Evolutionary conservation across 2,888 invertebrate genomes (phyloP), one percentile per base, ranked within the genome.

Genomic region (Agrotis exclamationis): DNA sequence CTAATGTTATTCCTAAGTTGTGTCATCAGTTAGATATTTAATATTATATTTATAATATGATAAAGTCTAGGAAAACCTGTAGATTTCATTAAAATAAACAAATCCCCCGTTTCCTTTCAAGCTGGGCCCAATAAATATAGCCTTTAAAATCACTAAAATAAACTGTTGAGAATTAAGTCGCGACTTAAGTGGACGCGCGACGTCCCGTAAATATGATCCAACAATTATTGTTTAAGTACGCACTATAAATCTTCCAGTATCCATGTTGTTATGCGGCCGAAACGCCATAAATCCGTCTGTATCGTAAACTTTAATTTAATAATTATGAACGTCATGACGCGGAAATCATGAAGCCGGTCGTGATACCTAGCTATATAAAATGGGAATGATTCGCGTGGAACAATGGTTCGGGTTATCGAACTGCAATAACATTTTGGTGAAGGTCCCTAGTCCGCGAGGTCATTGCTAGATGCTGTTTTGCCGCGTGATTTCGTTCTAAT

Each of bases 351-450:
- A 87, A 89, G 87, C 85, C 87, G 88, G 89, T 94, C 92, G 92
- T 93, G 93, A 88, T 91, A 73, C 69, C 69, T 73, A 76, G 70
- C 48, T 72, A 90, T 92, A 94, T 93, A 93, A 94, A 95, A 94
- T 94, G 87, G 92, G 91, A 93, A 92, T 93, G 91, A 92, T 93
- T 91, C 92, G 91, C 89, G 84, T 87, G 86, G 89, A 94, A 95
- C 95, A 95, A 95, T 94, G 91, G 90, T 72, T 76, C 76, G 90
- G 95, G 95, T 95, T 91, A 92, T 93, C 90, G 95, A 93, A 93
- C 96, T 91, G 79, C 84, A 91, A 86, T 95, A 95, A 92, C 96
- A 96, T 95, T 95, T 95, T 86, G 92, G 92, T 91, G 95, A 96
- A 96, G 95, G 96, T 94, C 93, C 91, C 91, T 90, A 92, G 91